These are phyloP conservation scores for Zaprionus kolodkinae DNA, from an alignment of 1,140 invertebrate species.

Conservation along the genomic window DNA sequence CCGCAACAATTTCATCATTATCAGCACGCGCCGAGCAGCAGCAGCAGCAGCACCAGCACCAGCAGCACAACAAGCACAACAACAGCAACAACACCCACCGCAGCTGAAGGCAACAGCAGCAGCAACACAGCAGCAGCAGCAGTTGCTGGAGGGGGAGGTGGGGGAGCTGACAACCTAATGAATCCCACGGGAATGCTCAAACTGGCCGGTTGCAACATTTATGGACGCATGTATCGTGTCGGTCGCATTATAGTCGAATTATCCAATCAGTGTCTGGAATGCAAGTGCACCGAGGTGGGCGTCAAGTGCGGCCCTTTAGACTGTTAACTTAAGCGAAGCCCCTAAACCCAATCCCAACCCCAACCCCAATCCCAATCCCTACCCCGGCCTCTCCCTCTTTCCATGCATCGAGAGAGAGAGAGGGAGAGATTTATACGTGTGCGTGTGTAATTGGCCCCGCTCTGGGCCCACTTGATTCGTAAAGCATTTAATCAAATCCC, in stretches of 20 bases:
- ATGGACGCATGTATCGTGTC: constrained; percentile 94
- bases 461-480: constrained; percentile 2
- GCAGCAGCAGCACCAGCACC: constrained; percentile 29
- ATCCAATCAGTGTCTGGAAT: constrained; percentile 92
- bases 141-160: background rate
- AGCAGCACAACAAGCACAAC: constrained; percentile 22
- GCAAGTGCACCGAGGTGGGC: constrained; percentile 93
- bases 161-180: constrained; percentile 51
- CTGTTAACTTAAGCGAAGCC: constrained; percentile 85
- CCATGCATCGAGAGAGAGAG: no score
- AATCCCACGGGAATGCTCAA: constrained; percentile 87
- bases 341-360: no score
- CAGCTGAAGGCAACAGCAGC: background rate
- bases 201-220: constrained; percentile 95
- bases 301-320: constrained; percentile 91
- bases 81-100: constrained; percentile 12
- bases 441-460: background rate
- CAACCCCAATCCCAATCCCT: no score
- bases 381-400: no score
- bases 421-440: no score
- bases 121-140: background rate
- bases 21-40: constrained; percentile 64
- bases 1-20: constrained; percentile 72
- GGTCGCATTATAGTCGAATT: constrained; percentile 93
- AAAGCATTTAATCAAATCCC: constrained; percentile 29